Evolutionary conservation across 2,888 invertebrate genomes (phyloP), one percentile per base, ranked within the genome.

Genomic region (Lithosia quadra): DNA sequence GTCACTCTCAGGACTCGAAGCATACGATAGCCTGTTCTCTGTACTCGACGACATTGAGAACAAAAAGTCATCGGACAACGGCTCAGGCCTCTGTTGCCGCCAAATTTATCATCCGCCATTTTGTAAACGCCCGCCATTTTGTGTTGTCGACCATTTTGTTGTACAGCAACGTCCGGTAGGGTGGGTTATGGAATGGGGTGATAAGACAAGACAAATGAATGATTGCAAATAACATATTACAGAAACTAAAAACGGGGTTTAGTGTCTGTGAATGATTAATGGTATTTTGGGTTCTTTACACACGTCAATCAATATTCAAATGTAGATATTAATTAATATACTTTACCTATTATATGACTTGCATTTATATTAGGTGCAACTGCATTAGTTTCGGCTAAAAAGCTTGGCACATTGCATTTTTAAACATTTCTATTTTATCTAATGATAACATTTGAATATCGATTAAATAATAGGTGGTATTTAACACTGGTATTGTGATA

Each of bases 11-110:
- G 99, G 99, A 90, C 98, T 98, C 88, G 99, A 99, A 79, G 99
- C 99, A 94, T 99, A 99, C 88, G 99, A 99, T 82, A 99, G 96
- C 90, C 99, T 97, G 91, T 98, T 97, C 89, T 95, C 95, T 39
- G 94, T 95, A 80, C 93, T 93, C 88, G 98, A 98, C 83, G 98
- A 98, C 99, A 99, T 99, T 90, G 99, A 99, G 96, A 99, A 99
- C 90, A 99, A 97, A 97, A 99, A 99, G 96, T 99, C 99, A 95
- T 99, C 99, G 87, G 99, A 98, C 91, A 99, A 96, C 91, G 98
- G 98, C 95, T 99, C 99, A 91, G 98, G 98, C 91, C 99, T 98
- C 99, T 99, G 96, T 85, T 81, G 69, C 63, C 81, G 73, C 75
- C 79, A 73, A 80, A 73, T 89, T 87, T 86, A 60, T 59, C 24